Conservation (phyloP, 1,140 invertebrate genomes). For the Parapsyche elsis region DNA sequence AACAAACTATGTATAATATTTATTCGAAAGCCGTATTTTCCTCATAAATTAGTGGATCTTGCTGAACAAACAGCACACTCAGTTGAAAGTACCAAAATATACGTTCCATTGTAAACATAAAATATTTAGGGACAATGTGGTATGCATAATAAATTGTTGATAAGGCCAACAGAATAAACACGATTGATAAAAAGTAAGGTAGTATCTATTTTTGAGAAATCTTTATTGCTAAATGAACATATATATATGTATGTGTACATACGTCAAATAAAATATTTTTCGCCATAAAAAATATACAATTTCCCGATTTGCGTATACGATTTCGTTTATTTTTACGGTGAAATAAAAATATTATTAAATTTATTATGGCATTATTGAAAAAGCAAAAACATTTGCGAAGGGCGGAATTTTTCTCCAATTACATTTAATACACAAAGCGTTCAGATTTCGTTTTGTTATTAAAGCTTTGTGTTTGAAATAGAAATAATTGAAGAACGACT, state of each 20-base stretch:
- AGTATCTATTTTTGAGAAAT: too few relatives aligned
- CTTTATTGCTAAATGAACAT: too few relatives aligned
- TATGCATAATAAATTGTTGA: constrained; percentile 10
- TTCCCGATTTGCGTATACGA: too few relatives aligned
- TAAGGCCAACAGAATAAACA: neutral
- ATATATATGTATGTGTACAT: too few relatives aligned
- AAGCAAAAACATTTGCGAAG: neutral
- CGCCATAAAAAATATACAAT: too few relatives aligned
- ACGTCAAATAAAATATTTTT: too few relatives aligned
- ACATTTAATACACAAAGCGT: neutral
- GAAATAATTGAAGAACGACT: constrained; percentile 3
- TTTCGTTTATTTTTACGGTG: too few relatives aligned
- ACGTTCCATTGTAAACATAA: constrained; percentile 3
- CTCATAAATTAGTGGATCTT: constrained; percentile 17
- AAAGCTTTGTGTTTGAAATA: neutral
- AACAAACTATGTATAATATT: too few relatives aligned
- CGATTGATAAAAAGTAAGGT: too few relatives aligned
- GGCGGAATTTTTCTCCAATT: neutral
- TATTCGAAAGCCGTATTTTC: constrained; percentile 11
- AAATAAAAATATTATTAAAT: too few relatives aligned
- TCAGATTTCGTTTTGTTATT: neutral
- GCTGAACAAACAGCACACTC: neutral
- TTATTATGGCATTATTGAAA: too few relatives aligned
- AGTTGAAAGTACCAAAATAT: neutral
- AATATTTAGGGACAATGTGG: constrained; percentile 6